Base-by-base conservation (phyloP, 2,888 invertebrate species). In the Chirona hameri region DNA sequence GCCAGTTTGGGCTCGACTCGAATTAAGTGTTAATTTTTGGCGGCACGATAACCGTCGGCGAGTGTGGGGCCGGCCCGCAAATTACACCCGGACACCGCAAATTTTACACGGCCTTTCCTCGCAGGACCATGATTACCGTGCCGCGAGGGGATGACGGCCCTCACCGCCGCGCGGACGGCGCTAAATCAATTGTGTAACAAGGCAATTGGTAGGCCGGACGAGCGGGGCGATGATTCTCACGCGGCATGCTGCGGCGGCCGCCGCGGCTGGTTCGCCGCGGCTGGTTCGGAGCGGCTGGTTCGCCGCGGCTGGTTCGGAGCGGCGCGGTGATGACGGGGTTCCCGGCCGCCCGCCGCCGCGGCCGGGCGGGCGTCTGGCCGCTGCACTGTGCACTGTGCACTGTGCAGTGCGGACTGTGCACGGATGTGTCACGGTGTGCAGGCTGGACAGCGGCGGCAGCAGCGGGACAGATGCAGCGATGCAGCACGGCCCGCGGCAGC, bases 141-240 rank as follows among this genome's bases (percentile, higher is more conserved):
- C 24, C 21, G 39, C 15, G 31, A 72, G 46, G 15, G 12, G 39
- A 72, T 46, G 76, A 76, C 76, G 39, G 24, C 24, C 76, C 76
- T 39, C 15, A 3, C 14, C 24, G 24, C 39, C 76, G 76, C 9
- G 9, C 12, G 15, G 52, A 52, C 27, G 76, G 39, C 46, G 46
- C 76, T 76, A 76, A 76, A 76, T 76, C 76, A 76, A 76, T 76
- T 76, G 76, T 76, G 76, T 76, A 76, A 76, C 76, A 46, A 46
- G 76, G 39, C 46, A 46, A 76, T 76, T 76, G 76, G 72, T 31
- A 31, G 29, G 72, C 72, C 15, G 18, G 3, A 15, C 21, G 72
- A 27, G 27, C 65, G 27, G 12, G 12, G 24, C 65, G 65, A 29
- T 27, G 12, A 27, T 69, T 69, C 69, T 69, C 69, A 69, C 72